Base-by-base conservation (phyloP, 2,113 vertebrate species). In the Alligator sinensis region DNA sequence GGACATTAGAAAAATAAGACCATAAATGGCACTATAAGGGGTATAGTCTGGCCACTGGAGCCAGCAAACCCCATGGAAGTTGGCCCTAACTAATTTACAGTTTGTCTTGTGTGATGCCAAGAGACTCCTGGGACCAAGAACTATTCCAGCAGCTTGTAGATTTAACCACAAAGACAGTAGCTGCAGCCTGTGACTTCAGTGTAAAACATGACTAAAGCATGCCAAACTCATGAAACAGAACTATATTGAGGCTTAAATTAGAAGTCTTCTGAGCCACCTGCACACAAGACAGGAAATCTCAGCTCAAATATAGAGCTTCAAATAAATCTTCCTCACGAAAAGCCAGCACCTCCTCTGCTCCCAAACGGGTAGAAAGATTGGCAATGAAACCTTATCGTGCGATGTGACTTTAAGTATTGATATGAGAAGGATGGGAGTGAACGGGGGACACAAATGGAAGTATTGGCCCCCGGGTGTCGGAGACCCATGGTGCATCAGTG, bases 211-310 rank as follows among this genome's bases (percentile, higher is more conserved):
- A 78, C 21, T 63, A 19, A 11, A 62, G 27, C 16, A 64, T n/a
- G 25, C 5, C 30, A 12, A 9, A 87, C 75, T 30, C 11, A 60
- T 2, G 58, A 22, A 78, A 27, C 11, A 60, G 0, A 27, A 38
- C 6, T 62, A 34, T 63, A 70, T 19, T 58, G 64, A 64, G 25
- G n/a, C 4, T 22, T 11, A 59, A 55, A 17, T 59, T n/a, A 30
- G 68, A 24, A 75, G 34, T 75, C 27, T 14, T 10, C 3, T 19
- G 17, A 60, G 30, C 38, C 58, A 47, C 9, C 1, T 68, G 66
- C 24, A 77, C n/a, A 11, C 18, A 61, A 60, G 16, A 38, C 68
- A 38, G 68, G 30, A 34, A 19, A 21, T 17, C 30, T 38, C 19
- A 34, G 19, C 11, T 30, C 34, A 18, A 21, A 61, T 7, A 12